These are phyloP conservation scores for Promerops cafer DNA, from an alignment of 2,113 vertebrate genomes.

Conservation along the genomic window DNA sequence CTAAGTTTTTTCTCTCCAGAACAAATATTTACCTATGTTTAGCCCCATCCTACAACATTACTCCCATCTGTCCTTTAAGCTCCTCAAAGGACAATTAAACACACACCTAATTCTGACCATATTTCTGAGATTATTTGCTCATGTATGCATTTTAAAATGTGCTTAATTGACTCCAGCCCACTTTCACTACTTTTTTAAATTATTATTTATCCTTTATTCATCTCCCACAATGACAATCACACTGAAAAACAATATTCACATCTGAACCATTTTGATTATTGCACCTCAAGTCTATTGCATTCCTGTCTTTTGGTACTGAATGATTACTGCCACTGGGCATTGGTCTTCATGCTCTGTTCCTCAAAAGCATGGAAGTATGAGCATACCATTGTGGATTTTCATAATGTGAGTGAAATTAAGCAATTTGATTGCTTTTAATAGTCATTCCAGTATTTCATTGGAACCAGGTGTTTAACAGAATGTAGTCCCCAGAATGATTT, in stretches of 20 bases:
- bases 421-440: constrained; percentile 20
- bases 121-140: neutral
- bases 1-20: neutral
- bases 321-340: neutral
- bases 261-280: neutral
- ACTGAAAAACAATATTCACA: neutral
- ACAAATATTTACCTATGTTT: neutral
- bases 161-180: neutral
- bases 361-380: neutral
- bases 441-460: constrained; percentile 1
- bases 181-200: neutral
- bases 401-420: neutral
- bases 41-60: neutral
- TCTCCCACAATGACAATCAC: neutral
- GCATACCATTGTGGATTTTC: neutral
- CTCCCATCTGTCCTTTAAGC: neutral
- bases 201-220: neutral
- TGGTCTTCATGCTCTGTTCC: neutral
- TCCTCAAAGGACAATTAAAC: neutral
- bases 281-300: neutral
- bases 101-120: neutral
- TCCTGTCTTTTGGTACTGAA: neutral
- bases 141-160: neutral
- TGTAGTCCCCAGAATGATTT: constrained; percentile 9
- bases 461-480: constrained; percentile 10